phyloP scores from a whole-genome alignment of 2,888 invertebrate genomes.

The Stenotaenia linearis region DNA sequence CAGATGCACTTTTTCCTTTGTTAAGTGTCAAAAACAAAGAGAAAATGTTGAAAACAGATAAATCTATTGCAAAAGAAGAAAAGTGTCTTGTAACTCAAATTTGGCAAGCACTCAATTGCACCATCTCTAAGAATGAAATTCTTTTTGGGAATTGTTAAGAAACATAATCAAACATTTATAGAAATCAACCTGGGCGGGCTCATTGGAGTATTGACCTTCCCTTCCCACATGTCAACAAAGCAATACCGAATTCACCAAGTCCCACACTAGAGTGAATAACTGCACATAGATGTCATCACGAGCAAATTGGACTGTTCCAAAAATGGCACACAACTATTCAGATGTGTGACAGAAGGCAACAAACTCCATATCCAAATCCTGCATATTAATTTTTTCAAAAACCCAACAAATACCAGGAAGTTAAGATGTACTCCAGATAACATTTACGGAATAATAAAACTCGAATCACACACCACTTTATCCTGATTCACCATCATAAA shows the following conservation, averaged over 20 bases:
- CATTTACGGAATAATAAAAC: not conserved
- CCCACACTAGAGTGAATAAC: not conserved
- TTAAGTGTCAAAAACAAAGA: not conserved
- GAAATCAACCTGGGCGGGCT: not conserved
- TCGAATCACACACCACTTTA: not conserved
- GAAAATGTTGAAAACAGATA: not conserved
- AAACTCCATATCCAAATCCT: not conserved
- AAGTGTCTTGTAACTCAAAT: not conserved
- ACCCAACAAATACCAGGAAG: not conserved
- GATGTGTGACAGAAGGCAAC: not conserved
- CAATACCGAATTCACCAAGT: not conserved
- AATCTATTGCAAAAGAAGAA: not conserved
- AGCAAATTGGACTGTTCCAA: not conserved
- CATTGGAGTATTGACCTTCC: not conserved
- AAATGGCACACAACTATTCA: not conserved
- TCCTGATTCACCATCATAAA: not conserved
- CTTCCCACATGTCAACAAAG: not conserved
- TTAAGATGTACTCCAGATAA: not conserved
- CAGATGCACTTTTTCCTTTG: not conserved
- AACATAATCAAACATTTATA: not conserved
- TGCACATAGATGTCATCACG: not conserved
- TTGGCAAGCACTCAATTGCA: not conserved
- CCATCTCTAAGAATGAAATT: conserved; percentile 14
- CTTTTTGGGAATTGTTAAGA: not conserved
- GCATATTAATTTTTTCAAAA: not conserved